A percentile compares a stretch with the other conserved stretches of the same genome.
These are phyloP conservation scores for Parthenolecanium corni DNA, from an alignment of 2,888 invertebrate species.

Conservation along the genomic window DNA sequence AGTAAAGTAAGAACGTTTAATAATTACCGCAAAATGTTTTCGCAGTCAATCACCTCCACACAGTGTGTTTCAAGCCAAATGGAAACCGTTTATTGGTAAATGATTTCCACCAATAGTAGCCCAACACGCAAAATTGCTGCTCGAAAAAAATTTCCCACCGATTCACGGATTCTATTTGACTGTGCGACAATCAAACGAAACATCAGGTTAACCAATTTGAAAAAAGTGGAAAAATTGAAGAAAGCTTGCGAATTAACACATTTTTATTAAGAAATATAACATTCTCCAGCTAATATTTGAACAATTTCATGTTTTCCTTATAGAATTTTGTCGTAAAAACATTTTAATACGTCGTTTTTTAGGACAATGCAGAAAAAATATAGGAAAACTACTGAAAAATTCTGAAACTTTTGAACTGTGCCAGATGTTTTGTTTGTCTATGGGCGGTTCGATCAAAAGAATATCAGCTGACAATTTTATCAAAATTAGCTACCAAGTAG, in stretches of 20 bases:
- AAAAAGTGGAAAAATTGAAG: too few relatives aligned
- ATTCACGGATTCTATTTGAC: background rate
- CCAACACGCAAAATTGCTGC: conserved; percentile 19
- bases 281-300: too few relatives aligned
- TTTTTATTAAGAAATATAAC: background rate
- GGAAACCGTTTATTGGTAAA: conserved; percentile 18
- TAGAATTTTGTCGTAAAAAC: too few relatives aligned
- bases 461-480: background rate
- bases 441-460: too few relatives aligned
- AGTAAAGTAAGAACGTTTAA: background rate
- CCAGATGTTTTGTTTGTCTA: too few relatives aligned
- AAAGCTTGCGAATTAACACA: too few relatives aligned
- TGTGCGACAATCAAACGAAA: background rate
- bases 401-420: too few relatives aligned
- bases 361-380: background rate
- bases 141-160: background rate
- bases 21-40: conserved; percentile 4
- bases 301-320: too few relatives aligned
- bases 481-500: background rate
- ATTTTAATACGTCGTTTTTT: background rate
- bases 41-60: conserved; percentile 14
- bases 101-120: conserved; percentile 2
- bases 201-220: background rate
- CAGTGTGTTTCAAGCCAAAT: conserved; percentile 24
- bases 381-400: background rate